Percentiles rank a stretch among this genome's conserved stretches.
Evolutionary conservation across 2,888 invertebrate genomes (phyloP).

Genomic region (Ferdinandea cuprea): DNA sequence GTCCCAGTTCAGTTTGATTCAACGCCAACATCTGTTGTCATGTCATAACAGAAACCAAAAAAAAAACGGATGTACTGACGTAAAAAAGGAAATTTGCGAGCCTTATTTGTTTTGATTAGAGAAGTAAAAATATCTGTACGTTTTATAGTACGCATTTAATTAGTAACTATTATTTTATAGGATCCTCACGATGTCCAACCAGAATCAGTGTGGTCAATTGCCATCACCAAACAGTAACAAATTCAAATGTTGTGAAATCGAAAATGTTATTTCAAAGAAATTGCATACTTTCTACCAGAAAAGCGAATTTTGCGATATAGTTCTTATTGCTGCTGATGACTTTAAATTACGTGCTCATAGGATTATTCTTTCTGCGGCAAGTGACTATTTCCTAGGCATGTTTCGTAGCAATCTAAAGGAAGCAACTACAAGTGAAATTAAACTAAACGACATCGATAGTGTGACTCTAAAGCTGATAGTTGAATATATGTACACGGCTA

Average conservation of each 20-base stretch:
- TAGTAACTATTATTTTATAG: too few species aligned
- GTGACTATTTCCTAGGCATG: slow-evolving; percentile 26
- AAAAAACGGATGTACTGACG: too few species aligned
- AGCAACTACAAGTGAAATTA: not conserved
- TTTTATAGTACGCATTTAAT: too few species aligned
- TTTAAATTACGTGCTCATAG: slow-evolving; percentile 11
- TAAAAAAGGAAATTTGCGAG: too few species aligned
- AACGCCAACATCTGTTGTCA: too few species aligned
- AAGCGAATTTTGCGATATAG: not conserved
- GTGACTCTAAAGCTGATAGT: not conserved
- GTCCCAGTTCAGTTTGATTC: too few species aligned
- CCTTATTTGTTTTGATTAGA: too few species aligned
- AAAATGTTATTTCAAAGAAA: not conserved
- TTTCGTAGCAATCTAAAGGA: slow-evolving; percentile 19
- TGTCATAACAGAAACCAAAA: too few species aligned
- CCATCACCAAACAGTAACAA: not conserved
- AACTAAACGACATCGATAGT: not conserved
- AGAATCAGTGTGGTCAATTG: not conserved
- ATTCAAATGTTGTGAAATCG: not conserved
- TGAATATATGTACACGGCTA: slow-evolving; percentile 2
- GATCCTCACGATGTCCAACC: not conserved
- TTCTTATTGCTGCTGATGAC: not conserved
- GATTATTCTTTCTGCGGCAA: slow-evolving; percentile 14
- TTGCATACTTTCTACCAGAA: not conserved
- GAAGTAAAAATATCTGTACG: too few species aligned